Base-by-base conservation (phyloP, 1,140 invertebrate genomes). In the Drosophila bipectinata region DNA sequence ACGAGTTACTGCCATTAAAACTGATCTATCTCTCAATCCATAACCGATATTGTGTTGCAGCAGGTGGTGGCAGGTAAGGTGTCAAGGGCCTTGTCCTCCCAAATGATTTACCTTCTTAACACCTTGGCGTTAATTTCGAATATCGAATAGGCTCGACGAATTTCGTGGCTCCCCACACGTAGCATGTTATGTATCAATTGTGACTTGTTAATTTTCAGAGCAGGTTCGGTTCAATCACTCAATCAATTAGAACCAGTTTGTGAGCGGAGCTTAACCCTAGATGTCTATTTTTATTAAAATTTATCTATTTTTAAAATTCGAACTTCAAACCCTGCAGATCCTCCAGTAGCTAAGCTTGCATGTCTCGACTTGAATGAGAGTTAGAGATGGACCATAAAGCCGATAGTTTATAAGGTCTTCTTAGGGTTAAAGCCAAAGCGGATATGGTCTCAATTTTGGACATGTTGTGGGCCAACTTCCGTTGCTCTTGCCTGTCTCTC, bases 121-220 rank as follows among this genome's bases (percentile, higher is more conserved):
- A 69, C 66, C 56, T 69, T 69, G 56, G 69, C 68, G 66, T 26
- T 69, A 69, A 69, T 69, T 69, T 18, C 18, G 18, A 18, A 18
- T 18, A 18, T 68, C 37, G 44, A 69, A 52, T 56, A 56, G 62
- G 66, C 66, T 69, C 41, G 66, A 69, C 32, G 26, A 81, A 74
- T 68, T 78, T 77, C 34, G 32, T 64, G 56, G 30, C 39, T 47
- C 62, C 62, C 62, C 39, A 56, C 64, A 64, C 64, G 64, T 69
- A 37, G 1, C 15, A 15, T 15, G 44, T 47, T 54, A 47, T 66
- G 72, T 64, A 62, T 83, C 80, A 84, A 83, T 83, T 82, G 79
- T 67, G 79, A 83, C 80, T 83, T 83, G 79, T 83, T 83, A 83
- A 83, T 83, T 83, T 60, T 76, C 48, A 58, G 79, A 76, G 63